Conservation (phyloP, 2,113 vertebrate species). For the Mirounga angustirostris region DNA sequence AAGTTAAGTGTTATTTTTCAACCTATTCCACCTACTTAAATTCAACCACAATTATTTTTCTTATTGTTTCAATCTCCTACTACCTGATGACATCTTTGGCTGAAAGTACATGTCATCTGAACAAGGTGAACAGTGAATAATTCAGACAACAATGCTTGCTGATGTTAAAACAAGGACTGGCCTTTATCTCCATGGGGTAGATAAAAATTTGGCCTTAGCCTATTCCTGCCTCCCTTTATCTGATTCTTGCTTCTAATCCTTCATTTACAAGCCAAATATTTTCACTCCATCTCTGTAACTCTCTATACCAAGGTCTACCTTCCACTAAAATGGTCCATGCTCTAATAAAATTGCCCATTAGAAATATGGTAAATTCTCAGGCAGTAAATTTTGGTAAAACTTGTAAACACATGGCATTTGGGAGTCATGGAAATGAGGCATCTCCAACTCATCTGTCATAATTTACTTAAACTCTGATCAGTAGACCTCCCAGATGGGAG, state of each 20-base stretch:
- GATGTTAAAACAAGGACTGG: background rate
- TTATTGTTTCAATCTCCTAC: background rate
- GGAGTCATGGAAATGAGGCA: background rate
- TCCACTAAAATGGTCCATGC: background rate
- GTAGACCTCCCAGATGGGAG: no score
- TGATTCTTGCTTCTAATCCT: background rate
- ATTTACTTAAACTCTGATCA: background rate
- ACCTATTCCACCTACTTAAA: background rate
- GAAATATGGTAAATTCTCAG: background rate
- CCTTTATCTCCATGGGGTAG: background rate
- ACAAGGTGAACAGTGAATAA: background rate
- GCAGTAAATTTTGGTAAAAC: background rate
- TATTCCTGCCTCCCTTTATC: background rate
- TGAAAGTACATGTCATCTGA: background rate
- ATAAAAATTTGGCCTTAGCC: background rate
- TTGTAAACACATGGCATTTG: background rate
- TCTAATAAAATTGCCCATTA: background rate
- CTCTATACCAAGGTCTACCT: background rate
- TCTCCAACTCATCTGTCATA: background rate
- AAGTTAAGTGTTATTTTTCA: background rate
- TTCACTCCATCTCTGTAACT: background rate
- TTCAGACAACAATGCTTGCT: background rate
- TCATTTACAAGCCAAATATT: background rate
- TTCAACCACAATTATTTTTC: background rate
- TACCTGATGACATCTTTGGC: background rate